Evolutionary conservation across 2,797 vertebrate species (phyloP).

Genomic region (Manis pentadactyla): DNA sequence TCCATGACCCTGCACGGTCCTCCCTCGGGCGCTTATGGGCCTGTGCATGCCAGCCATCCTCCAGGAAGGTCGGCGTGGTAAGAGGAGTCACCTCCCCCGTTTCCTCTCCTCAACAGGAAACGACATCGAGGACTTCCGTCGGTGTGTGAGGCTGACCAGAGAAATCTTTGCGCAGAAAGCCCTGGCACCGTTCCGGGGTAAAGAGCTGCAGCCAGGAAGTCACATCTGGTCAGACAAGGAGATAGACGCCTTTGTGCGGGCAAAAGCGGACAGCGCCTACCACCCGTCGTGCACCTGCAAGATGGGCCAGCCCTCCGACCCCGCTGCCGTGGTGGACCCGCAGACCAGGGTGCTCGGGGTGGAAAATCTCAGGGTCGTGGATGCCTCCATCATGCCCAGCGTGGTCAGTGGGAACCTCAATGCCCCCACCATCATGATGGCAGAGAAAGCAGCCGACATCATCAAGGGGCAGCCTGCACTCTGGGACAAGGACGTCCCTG

Average conservation of each 20-base stretch:
- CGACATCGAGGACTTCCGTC: slow-evolving; percentile 94
- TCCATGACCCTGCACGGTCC: neutral
- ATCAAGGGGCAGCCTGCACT: slow-evolving; percentile 92
- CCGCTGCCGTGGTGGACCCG: slow-evolving; percentile 92
- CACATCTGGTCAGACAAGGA: slow-evolving; percentile 92
- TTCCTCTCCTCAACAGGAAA: slow-evolving; percentile 87
- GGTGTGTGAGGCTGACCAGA: slow-evolving; percentile 92
- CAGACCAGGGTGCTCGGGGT: slow-evolving; percentile 92
- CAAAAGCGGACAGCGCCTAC: slow-evolving; percentile 95
- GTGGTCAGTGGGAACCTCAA: slow-evolving; percentile 97
- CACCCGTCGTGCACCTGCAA: slow-evolving; percentile 98
- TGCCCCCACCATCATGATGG: slow-evolving; percentile 97
- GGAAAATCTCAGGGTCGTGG: slow-evolving; percentile 93
- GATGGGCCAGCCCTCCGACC: slow-evolving; percentile 94
- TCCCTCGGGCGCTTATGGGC: neutral
- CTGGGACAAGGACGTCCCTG: slow-evolving; percentile 88
- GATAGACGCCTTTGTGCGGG: slow-evolving; percentile 95
- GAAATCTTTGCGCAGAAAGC: slow-evolving; percentile 97
- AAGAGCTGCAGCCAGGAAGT: slow-evolving; percentile 92
- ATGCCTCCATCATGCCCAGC: slow-evolving; percentile 99
- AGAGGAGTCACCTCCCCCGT: neutral
- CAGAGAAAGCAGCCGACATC: slow-evolving; percentile 96
- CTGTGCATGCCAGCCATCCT: neutral
- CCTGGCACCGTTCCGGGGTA: slow-evolving; percentile 93
- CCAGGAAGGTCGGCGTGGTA: neutral